These are phyloP conservation scores for Notechis scutatus DNA, from an alignment of 2,113 vertebrate species.

Conservation along the genomic window DNA sequence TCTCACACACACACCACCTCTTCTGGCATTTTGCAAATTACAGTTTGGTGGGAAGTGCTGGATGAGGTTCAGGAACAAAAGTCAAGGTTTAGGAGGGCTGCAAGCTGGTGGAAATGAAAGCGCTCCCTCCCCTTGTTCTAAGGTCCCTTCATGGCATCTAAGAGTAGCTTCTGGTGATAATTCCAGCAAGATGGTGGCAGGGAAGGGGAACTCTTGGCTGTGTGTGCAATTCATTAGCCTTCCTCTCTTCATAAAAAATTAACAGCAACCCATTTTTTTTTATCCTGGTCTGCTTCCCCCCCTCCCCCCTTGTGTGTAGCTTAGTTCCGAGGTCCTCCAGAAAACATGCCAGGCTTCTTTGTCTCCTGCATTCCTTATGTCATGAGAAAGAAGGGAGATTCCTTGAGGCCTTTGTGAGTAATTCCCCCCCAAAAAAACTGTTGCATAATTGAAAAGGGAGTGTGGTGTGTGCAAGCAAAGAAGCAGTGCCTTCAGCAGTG, in stretches of 20 bases:
- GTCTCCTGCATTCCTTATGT: slow-evolving; percentile 25
- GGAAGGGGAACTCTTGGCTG: neutral
- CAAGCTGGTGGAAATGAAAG: neutral
- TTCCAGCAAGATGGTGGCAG: neutral
- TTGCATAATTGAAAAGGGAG: neutral
- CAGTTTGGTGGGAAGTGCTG: neutral
- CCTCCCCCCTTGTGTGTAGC: neutral
- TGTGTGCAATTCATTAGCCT: too few relatives aligned
- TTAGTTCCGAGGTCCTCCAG: neutral
- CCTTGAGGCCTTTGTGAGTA: slow-evolving; percentile 21
- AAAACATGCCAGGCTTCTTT: neutral
- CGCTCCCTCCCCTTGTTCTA: neutral
- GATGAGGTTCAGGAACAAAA: neutral
- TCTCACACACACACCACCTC: neutral
- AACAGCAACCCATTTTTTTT: neutral
- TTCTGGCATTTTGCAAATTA: neutral
- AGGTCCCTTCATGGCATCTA: neutral
- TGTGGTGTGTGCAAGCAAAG: fast-evolving
- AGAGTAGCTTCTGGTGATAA: too few relatives aligned
- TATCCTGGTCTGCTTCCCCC: neutral
- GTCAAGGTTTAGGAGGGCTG: neutral
- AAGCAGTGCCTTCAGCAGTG: neutral
- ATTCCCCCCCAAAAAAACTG: neutral
- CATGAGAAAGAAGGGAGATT: slow-evolving; percentile 44
- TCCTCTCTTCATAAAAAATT: neutral